phyloP scores from a whole-genome alignment of 2,113 vertebrate genomes.

The human (Homo sapiens) region DNA sequence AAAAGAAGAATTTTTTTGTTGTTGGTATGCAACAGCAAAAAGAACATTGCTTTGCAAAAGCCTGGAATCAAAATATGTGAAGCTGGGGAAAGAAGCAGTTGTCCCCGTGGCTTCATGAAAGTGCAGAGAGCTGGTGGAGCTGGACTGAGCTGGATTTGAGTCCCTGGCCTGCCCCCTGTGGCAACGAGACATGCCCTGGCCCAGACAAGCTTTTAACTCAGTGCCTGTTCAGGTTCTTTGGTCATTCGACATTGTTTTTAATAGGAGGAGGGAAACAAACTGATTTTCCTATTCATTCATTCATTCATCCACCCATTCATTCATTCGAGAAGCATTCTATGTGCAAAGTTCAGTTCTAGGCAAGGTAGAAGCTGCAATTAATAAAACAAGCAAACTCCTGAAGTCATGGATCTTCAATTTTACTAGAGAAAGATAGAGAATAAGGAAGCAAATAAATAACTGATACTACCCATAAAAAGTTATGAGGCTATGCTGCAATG shows the following conservation, averaged over 20 bases:
- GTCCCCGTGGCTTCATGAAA: neutral
- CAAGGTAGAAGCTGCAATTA: rapidly evolving
- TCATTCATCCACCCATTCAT: neutral
- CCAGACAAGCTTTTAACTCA: neutral
- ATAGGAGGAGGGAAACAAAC: neutral
- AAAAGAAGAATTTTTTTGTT: neutral
- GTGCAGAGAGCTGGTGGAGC: neutral
- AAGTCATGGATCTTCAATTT: neutral
- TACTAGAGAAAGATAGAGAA: neutral
- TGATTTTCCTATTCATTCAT: neutral
- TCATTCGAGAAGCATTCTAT: no score
- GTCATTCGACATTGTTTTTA: neutral
- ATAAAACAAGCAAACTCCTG: neutral
- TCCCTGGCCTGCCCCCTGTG: rapidly evolving
- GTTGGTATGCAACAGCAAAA: neutral
- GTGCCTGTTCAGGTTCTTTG: neutral
- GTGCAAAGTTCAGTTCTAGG: neutral
- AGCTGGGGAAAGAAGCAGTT: neutral
- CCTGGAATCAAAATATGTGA: rapidly evolving
- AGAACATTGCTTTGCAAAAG: neutral
- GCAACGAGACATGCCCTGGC: neutral
- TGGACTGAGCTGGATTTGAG: no score
- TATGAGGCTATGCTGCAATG: rapidly evolving
- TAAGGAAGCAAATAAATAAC: neutral
- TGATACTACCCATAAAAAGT: neutral